Evolutionary conservation across 2,888 invertebrate species (phyloP).

Genomic region (Stenodera caucasica): DNA sequence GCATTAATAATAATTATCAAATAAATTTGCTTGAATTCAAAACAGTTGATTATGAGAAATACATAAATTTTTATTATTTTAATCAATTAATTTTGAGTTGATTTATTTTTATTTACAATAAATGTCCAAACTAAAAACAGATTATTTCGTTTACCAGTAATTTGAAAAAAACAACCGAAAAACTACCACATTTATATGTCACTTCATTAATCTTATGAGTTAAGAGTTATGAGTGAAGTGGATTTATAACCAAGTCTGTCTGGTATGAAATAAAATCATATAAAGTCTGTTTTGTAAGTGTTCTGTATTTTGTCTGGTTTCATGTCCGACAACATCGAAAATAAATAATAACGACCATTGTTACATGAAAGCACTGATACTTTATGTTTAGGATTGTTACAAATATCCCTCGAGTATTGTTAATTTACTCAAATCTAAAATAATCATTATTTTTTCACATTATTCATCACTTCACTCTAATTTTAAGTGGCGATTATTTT

Average conservation of each 20-base stretch:
- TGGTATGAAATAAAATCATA: neutral
- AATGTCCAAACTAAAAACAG: neutral
- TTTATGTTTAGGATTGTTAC: neutral
- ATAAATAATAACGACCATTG: neutral
- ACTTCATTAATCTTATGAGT: neutral
- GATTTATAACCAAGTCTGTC: neutral
- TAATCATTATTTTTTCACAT: too few species aligned
- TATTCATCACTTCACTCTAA: too few species aligned
- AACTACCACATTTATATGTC: neutral
- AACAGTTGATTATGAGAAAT: too few species aligned
- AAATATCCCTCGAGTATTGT: neutral
- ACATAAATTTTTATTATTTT: neutral
- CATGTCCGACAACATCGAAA: neutral
- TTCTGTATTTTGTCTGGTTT: neutral
- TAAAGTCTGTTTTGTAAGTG: neutral
- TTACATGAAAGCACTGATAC: neutral
- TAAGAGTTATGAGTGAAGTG: neutral
- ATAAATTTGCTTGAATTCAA: neutral
- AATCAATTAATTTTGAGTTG: neutral
- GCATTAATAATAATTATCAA: neutral
- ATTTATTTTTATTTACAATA: neutral
- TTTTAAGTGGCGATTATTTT: too few species aligned
- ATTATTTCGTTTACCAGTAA: neutral
- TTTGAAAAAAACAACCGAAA: neutral
- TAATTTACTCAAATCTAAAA: too few species aligned